Conservation (phyloP, 2,113 vertebrate species). For the Hippoglossus stenolepis region DNA sequence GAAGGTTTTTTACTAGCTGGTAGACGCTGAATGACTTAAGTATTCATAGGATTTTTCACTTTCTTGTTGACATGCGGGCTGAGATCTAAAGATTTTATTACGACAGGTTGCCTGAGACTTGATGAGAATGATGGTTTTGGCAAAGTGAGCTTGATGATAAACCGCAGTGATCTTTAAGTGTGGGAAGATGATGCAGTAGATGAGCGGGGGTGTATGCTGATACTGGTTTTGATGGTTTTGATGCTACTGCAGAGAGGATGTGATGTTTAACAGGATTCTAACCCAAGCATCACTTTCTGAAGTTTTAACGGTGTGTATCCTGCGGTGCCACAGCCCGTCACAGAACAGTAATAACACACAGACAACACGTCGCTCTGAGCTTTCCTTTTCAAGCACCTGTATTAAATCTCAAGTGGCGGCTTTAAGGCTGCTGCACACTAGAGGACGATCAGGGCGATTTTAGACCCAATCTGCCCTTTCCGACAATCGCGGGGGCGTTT, state of each 20-base stretch:
- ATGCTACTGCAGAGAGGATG: background rate
- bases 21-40: slow-evolving; percentile 52
- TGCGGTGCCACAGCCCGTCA: slow-evolving; percentile 9
- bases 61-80: slow-evolving; percentile 12
- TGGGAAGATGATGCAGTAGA: slow-evolving; percentile 1
- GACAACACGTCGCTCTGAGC: slow-evolving; percentile 4
- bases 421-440: too few species aligned
- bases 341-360: too few species aligned
- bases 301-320: background rate
- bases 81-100: slow-evolving; percentile 29
- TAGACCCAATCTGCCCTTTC: too few species aligned
- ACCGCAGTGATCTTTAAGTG: background rate
- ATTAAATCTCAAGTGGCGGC: slow-evolving; percentile 42
- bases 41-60: slow-evolving; percentile 54
- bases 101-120: slow-evolving; percentile 41
- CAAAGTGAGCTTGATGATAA: slow-evolving; percentile 9
- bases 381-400: slow-evolving; percentile 16
- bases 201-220: background rate
- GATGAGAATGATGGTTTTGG: slow-evolving; percentile 22
- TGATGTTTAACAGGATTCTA: too few species aligned
- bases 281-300: background rate
- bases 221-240: background rate
- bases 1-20: slow-evolving; percentile 21
- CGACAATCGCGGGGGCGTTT: too few species aligned
- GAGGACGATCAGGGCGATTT: too few species aligned